Evolutionary conservation across 1,140 invertebrate species (phyloP).

Genomic region (Aphis craccivora): DNA sequence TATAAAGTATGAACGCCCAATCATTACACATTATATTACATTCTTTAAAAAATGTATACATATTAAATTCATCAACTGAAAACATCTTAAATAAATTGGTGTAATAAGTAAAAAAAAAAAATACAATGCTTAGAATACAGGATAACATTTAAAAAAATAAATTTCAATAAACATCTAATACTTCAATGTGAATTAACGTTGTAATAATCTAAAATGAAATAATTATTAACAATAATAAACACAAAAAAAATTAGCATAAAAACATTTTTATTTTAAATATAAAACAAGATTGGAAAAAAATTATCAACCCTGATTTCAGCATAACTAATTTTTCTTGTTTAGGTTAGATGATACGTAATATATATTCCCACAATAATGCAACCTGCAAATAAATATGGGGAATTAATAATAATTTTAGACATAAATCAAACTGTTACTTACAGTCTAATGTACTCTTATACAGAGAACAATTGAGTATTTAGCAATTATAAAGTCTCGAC

Average conservation of each 20-base stretch:
- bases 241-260: neutral
- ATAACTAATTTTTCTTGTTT: neutral
- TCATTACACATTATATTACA: neutral
- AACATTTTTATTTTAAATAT: neutral
- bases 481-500: slow-evolving; percentile 69
- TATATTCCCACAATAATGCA: neutral
- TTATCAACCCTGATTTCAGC: neutral
- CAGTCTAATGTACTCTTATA: neutral
- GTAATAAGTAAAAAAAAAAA: neutral
- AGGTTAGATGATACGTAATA: neutral
- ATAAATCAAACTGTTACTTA: neutral
- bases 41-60: neutral
- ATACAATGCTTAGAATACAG: neutral
- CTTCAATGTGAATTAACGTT: neutral
- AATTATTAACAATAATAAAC: slow-evolving; percentile 47
- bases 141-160: neutral
- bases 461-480: neutral
- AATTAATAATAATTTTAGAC: neutral
- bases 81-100: neutral
- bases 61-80: neutral
- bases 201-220: slow-evolving; percentile 1
- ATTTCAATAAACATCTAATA: neutral
- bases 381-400: neutral
- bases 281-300: neutral
- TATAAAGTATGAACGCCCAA: neutral